Base-by-base conservation (phyloP, 2,888 invertebrate species). In the Patella ulyssiponensis region DNA sequence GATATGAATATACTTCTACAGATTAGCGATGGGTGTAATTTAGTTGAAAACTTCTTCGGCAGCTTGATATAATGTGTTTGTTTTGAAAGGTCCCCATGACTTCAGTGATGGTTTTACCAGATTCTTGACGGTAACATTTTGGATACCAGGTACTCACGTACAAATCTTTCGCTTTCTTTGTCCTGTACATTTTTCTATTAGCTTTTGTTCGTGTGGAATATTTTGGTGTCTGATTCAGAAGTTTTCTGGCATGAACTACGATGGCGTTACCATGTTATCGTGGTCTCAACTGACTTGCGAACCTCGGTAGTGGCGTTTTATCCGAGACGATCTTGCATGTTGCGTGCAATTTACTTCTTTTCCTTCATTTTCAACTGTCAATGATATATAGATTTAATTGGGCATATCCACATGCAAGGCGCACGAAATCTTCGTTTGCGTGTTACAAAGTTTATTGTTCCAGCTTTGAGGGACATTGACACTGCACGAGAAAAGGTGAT, bases 321-420 rank as follows among this genome's bases (percentile, higher is more conserved):
- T 84, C 80, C 81, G 78, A 77, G 75, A 78, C 74, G 73, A 71
- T 80, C 77, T 86, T 81, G 86, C 86, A 86, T 86, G 86, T 80
- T 82, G 79, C 81, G 77, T 83, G 84, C 83, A 84, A 86, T 85
- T 84, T 84, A 81, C 80, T 77, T 79, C 76, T 77, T 74, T 73
- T 75, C 79, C 76, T 80, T 80, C 79, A 69, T 78, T 82, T 81
- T 83, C 82, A 80, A 79, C 81, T 76, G 81, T 72, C 79, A 79
- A 77, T 80, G 81, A 82, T 82, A 81, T 80, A 83, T 81, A 82
- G 80, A 82, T 83, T 82, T 83, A 84, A 84, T 83, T 84, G 82
- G 79, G 80, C 81, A 79, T 82, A 83, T 82, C 83, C 76, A 79
- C 80, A 79, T 78, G 78, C 77, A 79, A 80, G 74, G 77, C 79